Evolutionary conservation across 2,113 vertebrate species (phyloP).

Genomic region (Synchiropus splendidus): DNA sequence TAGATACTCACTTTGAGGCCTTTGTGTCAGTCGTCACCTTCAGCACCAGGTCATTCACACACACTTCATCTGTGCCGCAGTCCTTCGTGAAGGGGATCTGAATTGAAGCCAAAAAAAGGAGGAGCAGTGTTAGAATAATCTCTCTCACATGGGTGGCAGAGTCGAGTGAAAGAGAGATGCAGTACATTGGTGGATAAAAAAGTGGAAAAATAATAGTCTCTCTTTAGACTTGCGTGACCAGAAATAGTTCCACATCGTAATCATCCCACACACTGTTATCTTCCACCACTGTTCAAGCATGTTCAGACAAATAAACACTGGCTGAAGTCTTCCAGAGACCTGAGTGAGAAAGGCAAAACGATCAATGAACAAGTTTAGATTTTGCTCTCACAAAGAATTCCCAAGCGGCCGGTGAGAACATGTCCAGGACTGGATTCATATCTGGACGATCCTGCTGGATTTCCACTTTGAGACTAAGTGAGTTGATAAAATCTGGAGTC

Average conservation of each 20-base stretch:
- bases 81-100: slow-evolving; percentile 87
- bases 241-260: slow-evolving; percentile 18
- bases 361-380: background rate
- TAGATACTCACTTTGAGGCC: slow-evolving; percentile 62
- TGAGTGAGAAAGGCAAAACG: background rate
- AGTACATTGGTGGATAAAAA: no score
- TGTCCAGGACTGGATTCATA: slow-evolving; percentile 76
- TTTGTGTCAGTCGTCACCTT: slow-evolving; percentile 57
- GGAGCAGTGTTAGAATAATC: no score
- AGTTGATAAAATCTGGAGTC: slow-evolving; percentile 74
- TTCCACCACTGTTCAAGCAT: slow-evolving; percentile 14
- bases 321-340: background rate
- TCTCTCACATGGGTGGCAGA: no score
- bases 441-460: slow-evolving; percentile 64
- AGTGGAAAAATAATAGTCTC: no score
- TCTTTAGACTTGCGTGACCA: no score
- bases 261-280: slow-evolving; percentile 27
- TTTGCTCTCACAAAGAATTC: slow-evolving; percentile 81
- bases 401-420: slow-evolving; percentile 64
- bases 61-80: slow-evolving; percentile 81
- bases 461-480: slow-evolving; percentile 76
- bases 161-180: no score
- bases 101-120: slow-evolving; percentile 2
- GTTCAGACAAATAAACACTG: slow-evolving; percentile 4
- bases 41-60: slow-evolving; percentile 76